Evolutionary conservation across 2,113 vertebrate genomes (phyloP), one percentile per base, ranked within the genome.

Genomic region (Oceanites oceanicus): DNA sequence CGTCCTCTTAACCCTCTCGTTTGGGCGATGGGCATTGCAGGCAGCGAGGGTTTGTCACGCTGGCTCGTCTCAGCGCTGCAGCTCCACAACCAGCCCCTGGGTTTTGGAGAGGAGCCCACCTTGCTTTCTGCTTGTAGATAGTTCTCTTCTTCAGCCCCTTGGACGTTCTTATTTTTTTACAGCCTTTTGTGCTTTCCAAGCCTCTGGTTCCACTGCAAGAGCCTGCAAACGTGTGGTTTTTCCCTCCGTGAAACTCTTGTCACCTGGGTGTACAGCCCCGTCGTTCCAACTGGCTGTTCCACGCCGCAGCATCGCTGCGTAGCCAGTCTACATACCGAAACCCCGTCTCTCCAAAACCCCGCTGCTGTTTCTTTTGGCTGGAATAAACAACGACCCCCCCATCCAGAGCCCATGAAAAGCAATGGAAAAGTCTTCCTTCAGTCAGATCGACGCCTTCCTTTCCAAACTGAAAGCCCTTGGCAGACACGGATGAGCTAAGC

Each of bases 251-350:
- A 56, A 71, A 25, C 34, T 38, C 38, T 76, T 68, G 62, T 92
- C 93, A 85, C 74, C 73, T 55, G 89, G 47, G 14, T 53, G 76
- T 77, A 9, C 85, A 82, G 74, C 66, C 61, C 61, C 0, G 2
- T 38, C 3, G 4, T 90, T 94, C 95, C 91, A 94, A 68, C 92
- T 92, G 92, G 92, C 91, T 88, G 91, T 94, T 95, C 95, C 82
- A 32, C 7, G 7, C 90, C 0, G 5, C 65, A 3, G 67, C 8
- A 32, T 78, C n/a, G 6, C 42, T 75, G 56, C 15, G 4, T 68
- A 68, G 71, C 83, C 67, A 62, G 76, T 59, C 68, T 32, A 42
- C 61, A 34, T n/a, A 71, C 44, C 3, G 1, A 65, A 55, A 29
- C 82, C 68, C 29, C 4, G 8, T 56, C 90, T 65, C 53, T 84